Evolutionary conservation across 2,113 vertebrate species (phyloP).

Genomic region (Chionomys nivalis): DNA sequence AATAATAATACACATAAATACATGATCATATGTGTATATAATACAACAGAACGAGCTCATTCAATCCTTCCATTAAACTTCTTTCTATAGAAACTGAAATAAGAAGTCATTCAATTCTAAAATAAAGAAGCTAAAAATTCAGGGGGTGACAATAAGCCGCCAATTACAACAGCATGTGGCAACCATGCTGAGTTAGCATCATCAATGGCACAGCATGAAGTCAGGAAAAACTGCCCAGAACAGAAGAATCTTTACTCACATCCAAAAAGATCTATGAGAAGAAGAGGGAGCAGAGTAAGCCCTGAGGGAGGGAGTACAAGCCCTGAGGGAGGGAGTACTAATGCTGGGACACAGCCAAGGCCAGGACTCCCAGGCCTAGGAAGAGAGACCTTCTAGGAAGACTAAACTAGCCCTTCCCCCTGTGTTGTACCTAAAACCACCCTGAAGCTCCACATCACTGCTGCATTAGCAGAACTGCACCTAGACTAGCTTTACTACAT

Average conservation of each 20-base stretch:
- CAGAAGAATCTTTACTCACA: neutral
- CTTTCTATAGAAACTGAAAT: conserved; percentile 34
- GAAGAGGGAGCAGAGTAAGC: neutral
- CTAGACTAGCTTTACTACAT: neutral
- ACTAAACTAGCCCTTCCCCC: neutral
- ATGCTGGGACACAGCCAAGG: neutral
- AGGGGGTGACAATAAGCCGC: neutral
- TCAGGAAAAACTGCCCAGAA: conserved; percentile 8
- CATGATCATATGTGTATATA: neutral
- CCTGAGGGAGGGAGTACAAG: neutral
- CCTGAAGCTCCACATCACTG: neutral
- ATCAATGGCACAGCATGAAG: neutral
- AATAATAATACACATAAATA: too few relatives aligned
- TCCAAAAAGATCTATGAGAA: conserved; percentile 29
- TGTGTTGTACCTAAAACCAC: neutral
- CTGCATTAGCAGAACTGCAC: neutral
- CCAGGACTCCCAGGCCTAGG: neutral
- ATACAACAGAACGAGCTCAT: neutral
- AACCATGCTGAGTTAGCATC: neutral
- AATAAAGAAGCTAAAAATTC: conserved; percentile 39
- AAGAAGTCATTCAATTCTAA: neutral
- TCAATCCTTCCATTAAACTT: conserved; percentile 25
- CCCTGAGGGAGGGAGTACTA: neutral
- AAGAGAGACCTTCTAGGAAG: neutral
- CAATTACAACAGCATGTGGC: neutral